Base-by-base conservation (phyloP, 2,113 vertebrate genomes). In the Pithys albifrons region DNA sequence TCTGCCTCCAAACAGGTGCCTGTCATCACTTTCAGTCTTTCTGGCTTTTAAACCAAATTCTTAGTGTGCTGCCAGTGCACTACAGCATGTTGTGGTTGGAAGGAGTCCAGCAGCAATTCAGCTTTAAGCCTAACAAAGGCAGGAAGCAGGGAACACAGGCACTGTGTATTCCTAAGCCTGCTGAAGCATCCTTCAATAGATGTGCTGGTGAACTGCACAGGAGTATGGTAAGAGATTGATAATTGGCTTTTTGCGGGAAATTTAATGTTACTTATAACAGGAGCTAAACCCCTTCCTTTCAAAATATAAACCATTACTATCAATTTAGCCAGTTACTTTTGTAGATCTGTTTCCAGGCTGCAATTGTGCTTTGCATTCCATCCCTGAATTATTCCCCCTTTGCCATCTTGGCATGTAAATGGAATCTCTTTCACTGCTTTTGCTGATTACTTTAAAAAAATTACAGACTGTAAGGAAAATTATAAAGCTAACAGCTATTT, bases 61-160 rank as follows among this genome's bases (percentile, higher is more conserved):
- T 79, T 73, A 81, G 55, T 74, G 48, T 7, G 4, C 49, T 83
- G 43, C 24, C 48, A 28, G 73, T 16, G 37, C 46, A 64, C 33
- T 41, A 11, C n/a, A 76, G 24, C 6, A 6, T 19, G 39, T 27
- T 35, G 1, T 73, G 27, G 14, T 20, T 95, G 88, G 86, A 93
- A 84, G 11, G 31, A 78, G 22, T 57, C 77, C 67, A 84, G 37
- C 28, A 71, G 74, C 54, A 62, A 37, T 62, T 88, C 37, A 67
- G 67, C 59, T 96, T 89, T 74, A 75, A 94, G 58, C 12, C 23
- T 43, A 91, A 94, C 81, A 95, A 91, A 94, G 54, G 61, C 88
- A 93, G 95, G 88, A 96, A 97, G 48, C 48, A 27, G 37, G 54
- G 75, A 81, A 43, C 24, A 39, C 1, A 49, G 65, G 58, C 57